Evolutionary conservation across 64 coral and sea anemone genomes (phyloP).

Genomic region (Cladopsammia gracilis): DNA sequence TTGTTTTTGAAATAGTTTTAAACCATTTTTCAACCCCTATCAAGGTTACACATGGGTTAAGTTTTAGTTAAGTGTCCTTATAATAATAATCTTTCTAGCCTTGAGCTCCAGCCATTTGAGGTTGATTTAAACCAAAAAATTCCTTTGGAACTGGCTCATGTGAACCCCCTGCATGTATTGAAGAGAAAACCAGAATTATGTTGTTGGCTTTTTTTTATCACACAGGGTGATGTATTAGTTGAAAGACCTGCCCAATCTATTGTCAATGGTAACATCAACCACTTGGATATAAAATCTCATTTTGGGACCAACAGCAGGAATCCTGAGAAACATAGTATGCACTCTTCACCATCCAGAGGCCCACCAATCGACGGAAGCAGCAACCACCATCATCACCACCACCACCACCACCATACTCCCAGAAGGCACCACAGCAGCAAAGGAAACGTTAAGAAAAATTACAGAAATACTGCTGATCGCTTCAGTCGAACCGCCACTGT

Average conservation of each 20-base stretch:
- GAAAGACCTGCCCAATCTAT: not conserved
- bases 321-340: not conserved
- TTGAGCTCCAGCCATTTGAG: no score
- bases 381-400: conserved; percentile 11
- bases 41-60: no score
- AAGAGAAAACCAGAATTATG: no score
- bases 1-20: no score
- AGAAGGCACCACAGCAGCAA: conserved; percentile 30
- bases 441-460: conserved; percentile 8
- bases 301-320: not conserved
- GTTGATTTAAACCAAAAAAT: no score
- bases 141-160: no score
- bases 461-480: conserved; percentile 41
- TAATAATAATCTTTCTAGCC: no score
- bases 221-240: conserved; percentile 6
- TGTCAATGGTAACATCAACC: not conserved
- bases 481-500: conserved; percentile 67
- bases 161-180: no score
- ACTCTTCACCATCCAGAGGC: not conserved
- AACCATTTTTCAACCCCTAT: no score
- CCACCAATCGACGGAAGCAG: not conserved
- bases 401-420: not conserved
- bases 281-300: not conserved
- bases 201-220: not conserved
- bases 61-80: no score